Base-by-base conservation (phyloP, 2,888 invertebrate genomes). In the Callinectes sapidus region DNA sequence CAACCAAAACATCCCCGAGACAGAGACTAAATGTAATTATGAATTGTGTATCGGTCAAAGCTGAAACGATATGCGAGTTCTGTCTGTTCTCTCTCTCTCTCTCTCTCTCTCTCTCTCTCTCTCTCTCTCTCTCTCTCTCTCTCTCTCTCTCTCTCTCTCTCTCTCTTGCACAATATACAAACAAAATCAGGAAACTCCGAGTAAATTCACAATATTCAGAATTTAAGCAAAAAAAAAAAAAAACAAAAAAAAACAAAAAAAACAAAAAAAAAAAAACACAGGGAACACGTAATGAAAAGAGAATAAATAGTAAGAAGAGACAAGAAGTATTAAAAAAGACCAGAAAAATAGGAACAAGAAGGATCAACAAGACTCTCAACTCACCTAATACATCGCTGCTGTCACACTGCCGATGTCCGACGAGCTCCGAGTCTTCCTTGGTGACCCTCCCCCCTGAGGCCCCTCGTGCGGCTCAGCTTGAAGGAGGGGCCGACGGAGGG, bases 351-450 rank as follows among this genome's bases (percentile, higher is more conserved):
- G n/a, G 8, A 23, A 39, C 1, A 71, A 23, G 71, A 77, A 54
- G 81, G n/a, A n/a, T n/a, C 16, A 32, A 90, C 3, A 48, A 77
- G 5, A 28, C n/a, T 23, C 13, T 18, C 32, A 23, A 90, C 92
- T 92, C 61, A 92, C 92, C 92, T 87, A 92, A 61, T 77, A 28
- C 92, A 92, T 90, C 90, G 87, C 90, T 92, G 87, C 90, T 90
- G 92, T 92, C 92, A 42, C 54, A 23, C 87, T n/a, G 13, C 35
- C 54, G 81, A 91, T 89, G 23, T 81, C 48, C 88, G 77, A 71
- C 88, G 18, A 42, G 35, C 18, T 86, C 48, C 39, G 32, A 39
- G 55, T 18, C 16, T 23, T 18, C 16, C 32, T 48, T 28, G 28
- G 42, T 23, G 23, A 87, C n/a, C n/a, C 48, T 13, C 48, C 87